phyloP scores from a whole-genome alignment of 2,113 vertebrate species.

The Rhabdomys dilectus region DNA sequence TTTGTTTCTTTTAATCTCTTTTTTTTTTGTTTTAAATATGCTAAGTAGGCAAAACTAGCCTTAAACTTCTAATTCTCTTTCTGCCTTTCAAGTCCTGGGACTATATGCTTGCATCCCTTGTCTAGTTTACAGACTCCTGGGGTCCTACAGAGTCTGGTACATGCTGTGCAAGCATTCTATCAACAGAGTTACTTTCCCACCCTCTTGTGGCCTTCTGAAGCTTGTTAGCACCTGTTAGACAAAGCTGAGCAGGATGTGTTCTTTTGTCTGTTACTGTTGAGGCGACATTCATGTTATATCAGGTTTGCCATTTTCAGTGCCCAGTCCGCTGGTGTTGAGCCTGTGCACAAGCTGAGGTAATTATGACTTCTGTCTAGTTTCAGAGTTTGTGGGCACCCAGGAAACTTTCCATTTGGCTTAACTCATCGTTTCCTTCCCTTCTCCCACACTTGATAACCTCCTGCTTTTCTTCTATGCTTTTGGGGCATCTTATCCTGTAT shows the following conservation, averaged over 20 bases:
- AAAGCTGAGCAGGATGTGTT: not conserved
- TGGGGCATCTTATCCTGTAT: not conserved
- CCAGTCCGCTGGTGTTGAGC: not conserved
- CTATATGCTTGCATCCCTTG: no score
- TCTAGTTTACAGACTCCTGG: not conserved
- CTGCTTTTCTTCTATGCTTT: not conserved
- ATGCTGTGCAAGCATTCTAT: not conserved
- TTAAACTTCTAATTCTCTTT: not conserved
- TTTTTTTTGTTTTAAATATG: no score
- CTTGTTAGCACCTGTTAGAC: constrained; percentile 22
- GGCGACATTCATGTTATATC: not conserved
- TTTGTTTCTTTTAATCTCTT: no score
- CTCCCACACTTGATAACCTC: not conserved
- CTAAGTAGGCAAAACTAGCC: not conserved
- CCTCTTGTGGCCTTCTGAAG: not conserved
- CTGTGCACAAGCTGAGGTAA: not conserved
- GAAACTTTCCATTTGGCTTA: not conserved
- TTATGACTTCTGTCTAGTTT: not conserved
- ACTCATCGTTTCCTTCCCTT: not conserved
- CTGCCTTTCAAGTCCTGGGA: no score
- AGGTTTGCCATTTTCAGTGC: not conserved
- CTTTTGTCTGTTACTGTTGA: not conserved
- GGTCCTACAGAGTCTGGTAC: no score
- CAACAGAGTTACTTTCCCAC: rapidly evolving
- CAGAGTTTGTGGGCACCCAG: not conserved